Base-by-base conservation (phyloP, 1,140 invertebrate genomes). In the Drosophila arizonae region DNA sequence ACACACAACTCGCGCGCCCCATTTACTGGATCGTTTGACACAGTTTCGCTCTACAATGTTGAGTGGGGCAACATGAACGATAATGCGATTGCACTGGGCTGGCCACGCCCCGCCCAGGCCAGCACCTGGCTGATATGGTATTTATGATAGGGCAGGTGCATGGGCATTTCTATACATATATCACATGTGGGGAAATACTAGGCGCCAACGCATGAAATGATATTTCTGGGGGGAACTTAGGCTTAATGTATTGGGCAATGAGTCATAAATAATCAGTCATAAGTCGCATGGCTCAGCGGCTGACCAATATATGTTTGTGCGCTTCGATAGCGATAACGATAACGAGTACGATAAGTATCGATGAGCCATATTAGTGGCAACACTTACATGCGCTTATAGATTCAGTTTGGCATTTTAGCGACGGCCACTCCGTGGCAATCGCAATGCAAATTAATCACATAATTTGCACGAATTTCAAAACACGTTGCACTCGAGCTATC, bases 361-460 rank as follows among this genome's bases (percentile, higher is more conserved):
- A n/a, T 69, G n/a, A n/a, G 39, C n/a, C 57, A 41, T 51, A 69
- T 69, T 73, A 58, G 24, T 26, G 17, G 54, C 63, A 64, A 56
- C 36, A 70, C 24, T 74, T 69, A 36, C 72, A 61, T 39, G 15
- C 43, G 43, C 15, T 55, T 56, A 43, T 15, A 45, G 43, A 73
- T 69, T 62, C 56, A 69, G 69, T 46, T 73, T 50, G 71, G 33
- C 43, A 61, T 56, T 61, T 72, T 55, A 68, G 57, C 56, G n/a
- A 67, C 48, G 56, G 33, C 52, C 15, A 21, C 39, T 54, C 28
- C 6, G 10, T 8, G 10, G 43, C 33, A 74, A 64, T 63, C 54
- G 72, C 26, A 58, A 63, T 64, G 72, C 55, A 70, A 75, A 71
- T 71, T 75, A 75, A 75, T 75, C 72, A 64, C 54, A 60, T 61